Evolutionary conservation across 2,797 vertebrate species (phyloP).

Genomic region (Sebastes melanostomus): DNA sequence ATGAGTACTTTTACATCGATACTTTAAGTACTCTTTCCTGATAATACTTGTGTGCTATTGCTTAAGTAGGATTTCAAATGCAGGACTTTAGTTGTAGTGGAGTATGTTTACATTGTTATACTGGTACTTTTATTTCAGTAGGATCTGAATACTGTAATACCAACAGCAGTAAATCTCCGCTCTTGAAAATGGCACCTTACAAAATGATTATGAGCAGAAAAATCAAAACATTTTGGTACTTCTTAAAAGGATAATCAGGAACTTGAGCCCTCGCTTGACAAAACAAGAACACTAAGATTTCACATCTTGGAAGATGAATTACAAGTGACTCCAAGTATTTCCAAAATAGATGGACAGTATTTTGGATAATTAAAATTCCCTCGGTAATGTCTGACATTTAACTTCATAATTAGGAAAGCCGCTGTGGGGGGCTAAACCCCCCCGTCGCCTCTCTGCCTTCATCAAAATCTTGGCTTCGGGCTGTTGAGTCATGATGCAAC

Average conservation of each 20-base stretch:
- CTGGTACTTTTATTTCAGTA: not conserved
- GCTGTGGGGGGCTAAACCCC: slow-evolving; percentile 6
- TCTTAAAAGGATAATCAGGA: not conserved
- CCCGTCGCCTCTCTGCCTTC: not conserved
- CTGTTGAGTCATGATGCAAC: slow-evolving; percentile 54
- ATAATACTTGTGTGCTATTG: no score
- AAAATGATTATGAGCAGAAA: not conserved
- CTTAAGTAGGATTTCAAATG: no score
- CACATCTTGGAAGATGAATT: not conserved
- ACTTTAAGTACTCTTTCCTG: no score
- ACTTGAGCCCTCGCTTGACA: slow-evolving; percentile 18
- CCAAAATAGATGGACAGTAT: slow-evolving; percentile 48
- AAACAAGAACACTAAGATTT: slow-evolving; percentile 13
- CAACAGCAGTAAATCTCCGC: not conserved
- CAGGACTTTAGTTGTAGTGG: no score
- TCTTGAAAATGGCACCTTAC: not conserved
- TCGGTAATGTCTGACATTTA: slow-evolving; percentile 43
- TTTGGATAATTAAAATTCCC: slow-evolving; percentile 51
- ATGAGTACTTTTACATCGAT: no score
- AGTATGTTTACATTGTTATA: not conserved
- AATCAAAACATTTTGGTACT: slow-evolving; percentile 15
- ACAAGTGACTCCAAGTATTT: slow-evolving; percentile 38
- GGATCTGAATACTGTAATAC: no score
- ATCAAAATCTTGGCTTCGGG: slow-evolving; percentile 23
- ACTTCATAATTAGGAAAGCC: slow-evolving; percentile 44